Evolutionary conservation across 2,113 vertebrate species (phyloP), one percentile per base, ranked within the genome.

Genomic region (Grammomys surdaster): DNA sequence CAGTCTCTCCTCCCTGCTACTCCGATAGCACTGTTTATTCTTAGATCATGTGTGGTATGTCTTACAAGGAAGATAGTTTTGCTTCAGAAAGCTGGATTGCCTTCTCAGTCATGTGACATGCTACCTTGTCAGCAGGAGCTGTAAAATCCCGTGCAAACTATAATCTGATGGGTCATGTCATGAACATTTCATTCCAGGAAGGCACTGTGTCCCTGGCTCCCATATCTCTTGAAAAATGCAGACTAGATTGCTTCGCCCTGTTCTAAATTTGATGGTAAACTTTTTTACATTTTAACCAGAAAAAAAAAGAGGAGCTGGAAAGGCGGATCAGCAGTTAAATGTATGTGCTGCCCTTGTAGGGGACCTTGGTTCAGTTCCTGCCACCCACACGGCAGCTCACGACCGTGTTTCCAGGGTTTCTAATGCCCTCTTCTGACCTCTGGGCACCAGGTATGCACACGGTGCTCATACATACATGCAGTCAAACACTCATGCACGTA

Each of bases 31-130:
- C 26, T 48, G 51, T 36, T 36, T 80, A 65, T 33, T 72, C 51
- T 36, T 77, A 54, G 4, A 7, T 12, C 0, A 0, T 0, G 0
- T 11, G 3, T 0, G 0, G 65, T 26, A 6, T n/a, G 77, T 80
- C 76, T 54, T 36, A 63, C 8, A 33, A 43, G 8, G 48, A 28
- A 54, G 70, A 31, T n/a, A 9, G 81, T n/a, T 54, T 80, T 33
- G 28, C 75, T 86, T 94, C 54, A 78, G 90, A 92, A 73, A 54
- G 11, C 28, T 17, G 7, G 33, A 22, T 56, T 70, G 36, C 19
- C 77, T 43, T 75, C n/a, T 75, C 75, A 80, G 26, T 58, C 51
- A 22, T 9, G 43, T 48, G 14, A 70, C 17, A 26, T 20, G 22
- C 40, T 60, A 8, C 26, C 10, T 20, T 75, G 77, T 56, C 51